Evolutionary conservation across 2,888 invertebrate species (phyloP), one percentile per base, ranked within the genome.

Genomic region (Stenoptilia bipunctidactyla): DNA sequence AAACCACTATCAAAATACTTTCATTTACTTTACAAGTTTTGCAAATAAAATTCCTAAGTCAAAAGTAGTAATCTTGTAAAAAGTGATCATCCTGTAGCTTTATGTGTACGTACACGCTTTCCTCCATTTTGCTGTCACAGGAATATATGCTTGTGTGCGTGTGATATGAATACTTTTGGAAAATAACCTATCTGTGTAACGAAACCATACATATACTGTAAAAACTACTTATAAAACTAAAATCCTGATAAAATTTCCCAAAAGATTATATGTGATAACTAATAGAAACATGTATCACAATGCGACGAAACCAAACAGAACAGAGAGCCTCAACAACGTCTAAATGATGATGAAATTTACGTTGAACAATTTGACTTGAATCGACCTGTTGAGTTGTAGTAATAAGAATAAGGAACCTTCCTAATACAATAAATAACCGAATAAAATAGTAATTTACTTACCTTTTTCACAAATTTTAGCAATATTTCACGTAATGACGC

Each of bases 381-480:
- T 15, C 10, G 15, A 15, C 15, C 10, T 36, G 15, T 15, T 36
- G 15, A 15, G 15, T 36, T 15, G 36, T 36, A 15, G 15, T 15
- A 36, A n/a, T 15, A 15, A n/a, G 15, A 15, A 15, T 15, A 15
- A 15, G 13, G 14, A n/a, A 36, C 10, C 10, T 36, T 12, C 15
- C 36, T 36, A 36, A 36, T 36, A 15, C 15, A 36, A 36, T 36
- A 36, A 36, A 15, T 36, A 36, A 36, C 12, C 36, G 36, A 36
- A 36, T 36, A 36, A 15, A 15, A 36, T 36, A 36, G 36, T 36
- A 36, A 36, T 36, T 36, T 36, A 36, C 36, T 36, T 36, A 36
- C 36, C 36, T 36, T 36, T 36, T 42, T 34, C 4, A 30, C 30
- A 30, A 30, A 30, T 30, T 30, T 30, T 30, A 4, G 30, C 30